These are phyloP conservation scores for Circaetus gallicus DNA, from an alignment of 2,113 vertebrate species.

Conservation along the genomic window DNA sequence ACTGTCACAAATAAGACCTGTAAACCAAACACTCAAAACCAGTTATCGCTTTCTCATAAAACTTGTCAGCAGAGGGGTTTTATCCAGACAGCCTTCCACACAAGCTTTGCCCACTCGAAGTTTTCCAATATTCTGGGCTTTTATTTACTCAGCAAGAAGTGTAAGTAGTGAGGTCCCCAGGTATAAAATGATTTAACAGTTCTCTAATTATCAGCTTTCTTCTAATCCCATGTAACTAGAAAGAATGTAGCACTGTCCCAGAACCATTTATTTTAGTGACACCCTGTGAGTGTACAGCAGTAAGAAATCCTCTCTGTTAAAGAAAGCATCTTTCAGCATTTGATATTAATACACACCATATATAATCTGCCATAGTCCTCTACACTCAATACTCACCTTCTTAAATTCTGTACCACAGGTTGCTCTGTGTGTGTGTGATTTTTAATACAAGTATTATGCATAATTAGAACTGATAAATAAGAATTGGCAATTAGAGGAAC, in stretches of 20 bases:
- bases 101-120: neutral
- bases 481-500: conserved; percentile 5
- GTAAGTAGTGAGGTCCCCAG: neutral
- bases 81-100: neutral
- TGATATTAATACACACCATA: neutral
- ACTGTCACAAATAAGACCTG: neutral
- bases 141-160: neutral
- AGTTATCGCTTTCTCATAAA: neutral
- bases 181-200: neutral
- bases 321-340: neutral
- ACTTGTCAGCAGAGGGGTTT: neutral
- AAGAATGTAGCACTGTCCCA: neutral
- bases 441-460: neutral
- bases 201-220: neutral
- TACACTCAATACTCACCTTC: neutral
- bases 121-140: neutral
- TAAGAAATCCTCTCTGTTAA: neutral
- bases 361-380: neutral
- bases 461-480: conserved; percentile 38
- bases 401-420: neutral
- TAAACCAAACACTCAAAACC: neutral
- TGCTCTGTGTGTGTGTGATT: neutral
- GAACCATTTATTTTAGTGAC: neutral
- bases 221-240: neutral
- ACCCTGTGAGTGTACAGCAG: neutral